Percentiles rank a stretch among this genome's conserved stretches.
phyloP scores from a whole-genome alignment of 2,113 vertebrate genomes.

The Nerophis ophidion region DNA sequence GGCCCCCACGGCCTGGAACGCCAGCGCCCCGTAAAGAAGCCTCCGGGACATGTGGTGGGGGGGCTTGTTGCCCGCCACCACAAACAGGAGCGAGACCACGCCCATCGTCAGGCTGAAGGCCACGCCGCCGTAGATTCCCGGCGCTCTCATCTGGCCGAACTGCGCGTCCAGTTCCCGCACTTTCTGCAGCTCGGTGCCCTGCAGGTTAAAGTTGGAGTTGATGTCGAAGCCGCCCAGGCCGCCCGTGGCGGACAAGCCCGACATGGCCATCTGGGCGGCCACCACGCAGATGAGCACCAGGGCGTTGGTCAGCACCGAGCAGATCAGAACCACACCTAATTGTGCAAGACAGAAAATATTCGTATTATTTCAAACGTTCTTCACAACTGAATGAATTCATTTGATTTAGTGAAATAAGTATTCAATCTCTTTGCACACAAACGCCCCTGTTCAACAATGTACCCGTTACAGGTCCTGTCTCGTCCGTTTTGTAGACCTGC shows the following conservation, averaged over 20 bases:
- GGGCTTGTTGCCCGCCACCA: constrained; percentile 73
- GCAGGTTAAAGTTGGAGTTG: constrained; percentile 74
- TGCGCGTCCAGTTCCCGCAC: constrained; percentile 80
- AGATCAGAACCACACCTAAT: constrained; percentile 77
- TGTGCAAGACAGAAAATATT: not conserved
- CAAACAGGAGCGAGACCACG: constrained; percentile 76
- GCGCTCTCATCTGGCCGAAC: constrained; percentile 83
- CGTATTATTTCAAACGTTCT: not conserved
- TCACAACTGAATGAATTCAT: too few relatives aligned
- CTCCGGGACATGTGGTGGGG: constrained; percentile 62
- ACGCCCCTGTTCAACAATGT: too few relatives aligned
- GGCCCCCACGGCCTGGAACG: constrained; percentile 70
- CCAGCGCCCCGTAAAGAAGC: constrained; percentile 68
- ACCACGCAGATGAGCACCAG: constrained; percentile 79
- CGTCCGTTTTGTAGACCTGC: too few relatives aligned
- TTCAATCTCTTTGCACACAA: too few relatives aligned
- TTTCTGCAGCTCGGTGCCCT: constrained; percentile 79
- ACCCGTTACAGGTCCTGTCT: too few relatives aligned
- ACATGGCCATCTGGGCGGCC: constrained; percentile 70
- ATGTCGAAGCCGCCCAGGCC: constrained; percentile 71
- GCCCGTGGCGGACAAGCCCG: constrained; percentile 69
- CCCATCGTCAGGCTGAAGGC: constrained; percentile 70
- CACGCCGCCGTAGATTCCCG: constrained; percentile 77
- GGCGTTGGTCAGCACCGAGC: constrained; percentile 69
- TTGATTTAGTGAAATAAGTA: too few relatives aligned